Base-by-base conservation (phyloP, 2,888 invertebrate species). In the Drosophila anceps region DNA sequence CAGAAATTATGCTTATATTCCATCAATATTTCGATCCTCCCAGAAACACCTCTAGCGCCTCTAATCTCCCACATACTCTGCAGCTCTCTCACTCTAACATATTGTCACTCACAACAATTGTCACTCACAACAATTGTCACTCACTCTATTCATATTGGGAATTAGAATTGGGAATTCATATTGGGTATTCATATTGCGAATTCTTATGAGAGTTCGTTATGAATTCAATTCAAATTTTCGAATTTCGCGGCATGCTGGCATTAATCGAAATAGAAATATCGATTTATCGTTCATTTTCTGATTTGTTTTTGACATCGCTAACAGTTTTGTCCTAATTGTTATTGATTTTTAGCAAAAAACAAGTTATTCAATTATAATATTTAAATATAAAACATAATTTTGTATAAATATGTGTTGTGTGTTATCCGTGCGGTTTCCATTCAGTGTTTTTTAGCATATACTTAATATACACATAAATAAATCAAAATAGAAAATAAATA, bases 401-500 rank as follows among this genome's bases (percentile, higher is more conserved):
- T 35, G 20, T 53, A 51, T 60, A 63, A 79, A 64, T 18, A 88
- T 88, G 84, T 88, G 80, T 74, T 76, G 74, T 44, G 63, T 69
- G 60, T 59, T 82, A 68, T 71, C 72, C 54, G 57, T 80, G 50
- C 82, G 82, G 69, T 82, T 88, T 67, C 88, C 88, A 63, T 88
- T 80, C 55, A 73, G 85, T 85, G 85, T 84, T 35, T 84, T 84
- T 72, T 75, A 79, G 69, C 48, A 64, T 15, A 53, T 15, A n/a
- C 27, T 31, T 50, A 50, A 31, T 50, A 50, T 31, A 50, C 31
- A 31, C 31, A 37, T n/a, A 31, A 31, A 18, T 51, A 13, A 33
- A 18, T 18, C 13, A 35, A 31, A n/a, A 35, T 24, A 53, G n/a
- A 51, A 15, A 2, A 33, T 5, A 20, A 59, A 66, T 59, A 74